These are phyloP conservation scores for Chelon auratus DNA, from an alignment of 2,797 vertebrate genomes.

Conservation along the genomic window DNA sequence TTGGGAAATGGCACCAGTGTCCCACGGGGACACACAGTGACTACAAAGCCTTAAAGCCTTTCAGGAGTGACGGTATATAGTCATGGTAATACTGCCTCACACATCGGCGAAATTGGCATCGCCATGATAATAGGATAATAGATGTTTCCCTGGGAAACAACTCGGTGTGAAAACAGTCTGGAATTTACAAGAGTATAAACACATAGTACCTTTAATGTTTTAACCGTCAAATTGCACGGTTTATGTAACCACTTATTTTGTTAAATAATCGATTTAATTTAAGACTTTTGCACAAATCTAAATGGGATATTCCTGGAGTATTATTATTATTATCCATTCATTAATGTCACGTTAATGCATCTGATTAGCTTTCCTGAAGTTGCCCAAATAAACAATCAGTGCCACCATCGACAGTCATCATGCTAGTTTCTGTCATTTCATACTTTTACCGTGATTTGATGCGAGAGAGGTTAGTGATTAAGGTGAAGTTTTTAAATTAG, in stretches of 20 bases:
- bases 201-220: slow-evolving; percentile 37
- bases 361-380: slow-evolving; percentile 33
- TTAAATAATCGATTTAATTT: not conserved
- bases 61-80: slow-evolving; percentile 76
- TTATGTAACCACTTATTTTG: not conserved
- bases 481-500: slow-evolving; percentile 52
- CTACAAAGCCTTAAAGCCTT: slow-evolving; percentile 81
- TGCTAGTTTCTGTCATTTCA: slow-evolving; percentile 55
- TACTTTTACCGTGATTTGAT: slow-evolving; percentile 31
- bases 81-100: slow-evolving; percentile 84
- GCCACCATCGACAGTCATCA: slow-evolving; percentile 31
- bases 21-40: slow-evolving; percentile 60
- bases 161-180: slow-evolving; percentile 80
- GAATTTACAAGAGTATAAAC: slow-evolving; percentile 72
- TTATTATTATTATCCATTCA: not conserved
- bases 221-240: not conserved
- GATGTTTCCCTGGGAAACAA: slow-evolving; percentile 81
- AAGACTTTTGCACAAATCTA: not conserved
- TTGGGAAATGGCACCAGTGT: slow-evolving; percentile 76
- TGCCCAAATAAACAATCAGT: slow-evolving; percentile 3
- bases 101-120: slow-evolving; percentile 81
- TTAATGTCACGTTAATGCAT: not conserved
- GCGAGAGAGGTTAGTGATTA: slow-evolving; percentile 55
- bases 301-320: slow-evolving; percentile 1
- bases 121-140: slow-evolving; percentile 83